A percentile compares a stretch with the other conserved stretches of the same genome.
These are phyloP conservation scores for Charadrius vociferus DNA, from an alignment of 2,113 vertebrate species.

Conservation along the genomic window DNA sequence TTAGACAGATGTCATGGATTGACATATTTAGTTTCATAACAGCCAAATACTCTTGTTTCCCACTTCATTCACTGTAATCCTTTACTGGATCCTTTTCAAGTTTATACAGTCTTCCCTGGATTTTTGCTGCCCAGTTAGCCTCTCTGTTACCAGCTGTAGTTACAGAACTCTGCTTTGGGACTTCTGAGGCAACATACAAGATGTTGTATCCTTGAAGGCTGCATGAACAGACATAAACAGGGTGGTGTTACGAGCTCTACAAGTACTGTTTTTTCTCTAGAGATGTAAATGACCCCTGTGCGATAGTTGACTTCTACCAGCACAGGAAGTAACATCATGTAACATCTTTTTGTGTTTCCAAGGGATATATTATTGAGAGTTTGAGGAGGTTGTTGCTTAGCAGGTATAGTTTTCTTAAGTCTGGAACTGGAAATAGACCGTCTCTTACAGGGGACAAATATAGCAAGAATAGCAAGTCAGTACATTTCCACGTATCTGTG, in stretches of 20 bases:
- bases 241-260: neutral
- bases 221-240: neutral
- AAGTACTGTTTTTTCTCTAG: neutral
- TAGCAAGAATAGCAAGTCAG: neutral
- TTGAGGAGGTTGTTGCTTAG: neutral
- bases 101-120: neutral
- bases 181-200: neutral
- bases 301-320: neutral
- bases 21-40: neutral
- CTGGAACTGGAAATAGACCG: fast-evolving
- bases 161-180: neutral
- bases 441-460: neutral
- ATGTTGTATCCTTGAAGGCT: neutral
- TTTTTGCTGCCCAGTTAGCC: neutral
- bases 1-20: neutral
- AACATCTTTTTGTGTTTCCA: neutral
- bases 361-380: neutral
- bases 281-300: neutral
- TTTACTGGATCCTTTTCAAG: neutral
- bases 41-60: neutral
- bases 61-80: neutral
- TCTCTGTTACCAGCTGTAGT: neutral
- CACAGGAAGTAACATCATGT: neutral
- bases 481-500: neutral
- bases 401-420: neutral